phyloP scores from a whole-genome alignment of 2,113 vertebrate species.

The Theropithecus gelada region DNA sequence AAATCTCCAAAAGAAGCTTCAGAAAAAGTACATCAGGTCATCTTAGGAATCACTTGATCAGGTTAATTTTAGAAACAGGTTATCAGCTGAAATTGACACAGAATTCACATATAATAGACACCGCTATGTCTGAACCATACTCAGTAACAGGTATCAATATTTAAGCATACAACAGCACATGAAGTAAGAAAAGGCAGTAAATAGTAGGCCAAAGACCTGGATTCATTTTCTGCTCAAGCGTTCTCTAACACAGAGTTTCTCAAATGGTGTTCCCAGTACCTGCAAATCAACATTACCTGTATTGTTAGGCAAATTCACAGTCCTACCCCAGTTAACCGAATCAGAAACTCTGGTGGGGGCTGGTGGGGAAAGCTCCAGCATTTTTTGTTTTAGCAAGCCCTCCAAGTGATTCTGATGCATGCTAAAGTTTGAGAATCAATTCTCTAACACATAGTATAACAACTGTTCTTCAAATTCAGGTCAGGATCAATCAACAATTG shows the following conservation, averaged over 20 bases:
- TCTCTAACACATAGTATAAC: not conserved
- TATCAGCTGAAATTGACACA: not conserved
- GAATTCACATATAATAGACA: not conserved
- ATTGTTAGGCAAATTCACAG: not conserved
- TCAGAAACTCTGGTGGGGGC: not conserved
- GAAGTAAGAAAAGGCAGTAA: not conserved
- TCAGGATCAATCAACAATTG: not conserved
- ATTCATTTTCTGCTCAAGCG: not conserved
- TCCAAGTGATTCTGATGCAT: not conserved
- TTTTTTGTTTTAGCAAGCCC: not conserved
- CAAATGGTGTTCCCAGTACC: not conserved
- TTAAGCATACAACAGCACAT: not conserved
- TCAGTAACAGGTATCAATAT: not conserved
- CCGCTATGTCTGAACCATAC: not conserved
- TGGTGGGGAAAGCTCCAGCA: not conserved
- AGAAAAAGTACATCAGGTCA: not conserved
- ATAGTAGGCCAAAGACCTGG: not conserved
- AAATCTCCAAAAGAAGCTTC: not conserved
- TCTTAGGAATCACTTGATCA: not conserved
- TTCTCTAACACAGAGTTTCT: not conserved
- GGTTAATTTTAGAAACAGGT: conserved; percentile 8
- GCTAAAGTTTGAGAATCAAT: not conserved
- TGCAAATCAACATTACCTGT: not conserved
- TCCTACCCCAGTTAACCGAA: not conserved
- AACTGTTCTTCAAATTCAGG: not conserved